A percentile compares a stretch with the other conserved stretches of the same genome.
Conservation (phyloP, 53 echinoderm and acorn worm species). For the Mesocentrotus franciscanus region DNA sequence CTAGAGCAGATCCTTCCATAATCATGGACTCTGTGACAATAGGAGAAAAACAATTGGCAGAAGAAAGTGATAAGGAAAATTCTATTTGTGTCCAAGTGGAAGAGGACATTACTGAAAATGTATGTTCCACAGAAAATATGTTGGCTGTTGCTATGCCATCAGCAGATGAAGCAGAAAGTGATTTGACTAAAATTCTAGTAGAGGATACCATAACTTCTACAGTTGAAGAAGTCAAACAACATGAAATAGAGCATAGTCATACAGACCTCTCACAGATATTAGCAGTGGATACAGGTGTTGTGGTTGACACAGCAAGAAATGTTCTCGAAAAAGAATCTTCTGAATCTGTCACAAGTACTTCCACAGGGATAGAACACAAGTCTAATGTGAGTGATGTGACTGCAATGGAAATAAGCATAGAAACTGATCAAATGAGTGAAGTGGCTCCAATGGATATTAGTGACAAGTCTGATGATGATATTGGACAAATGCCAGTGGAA, state of each 20-base stretch:
- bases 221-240: not conserved
- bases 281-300: not conserved
- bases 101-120: not conserved
- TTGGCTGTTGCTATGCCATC: not conserved
- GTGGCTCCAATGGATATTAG: not conserved
- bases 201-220: slow-evolving; percentile 10
- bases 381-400: not conserved
- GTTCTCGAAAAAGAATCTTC: not conserved
- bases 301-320: not conserved
- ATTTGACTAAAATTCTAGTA: not conserved
- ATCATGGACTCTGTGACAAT: not conserved
- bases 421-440: not conserved
- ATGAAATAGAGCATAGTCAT: not conserved
- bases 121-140: not conserved
- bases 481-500: not conserved
- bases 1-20: not conserved
- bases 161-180: not conserved
- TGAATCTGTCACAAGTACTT: slow-evolving; percentile 37
- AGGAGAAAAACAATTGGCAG: not conserved
- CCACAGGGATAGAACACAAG: not conserved
- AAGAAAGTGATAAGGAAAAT: not conserved
- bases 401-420: not conserved
- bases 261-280: not conserved
- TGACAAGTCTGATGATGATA: not conserved
- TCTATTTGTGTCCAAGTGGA: not conserved